Evolutionary conservation across 2,113 vertebrate species (phyloP).

Genomic region (Felis chaus): DNA sequence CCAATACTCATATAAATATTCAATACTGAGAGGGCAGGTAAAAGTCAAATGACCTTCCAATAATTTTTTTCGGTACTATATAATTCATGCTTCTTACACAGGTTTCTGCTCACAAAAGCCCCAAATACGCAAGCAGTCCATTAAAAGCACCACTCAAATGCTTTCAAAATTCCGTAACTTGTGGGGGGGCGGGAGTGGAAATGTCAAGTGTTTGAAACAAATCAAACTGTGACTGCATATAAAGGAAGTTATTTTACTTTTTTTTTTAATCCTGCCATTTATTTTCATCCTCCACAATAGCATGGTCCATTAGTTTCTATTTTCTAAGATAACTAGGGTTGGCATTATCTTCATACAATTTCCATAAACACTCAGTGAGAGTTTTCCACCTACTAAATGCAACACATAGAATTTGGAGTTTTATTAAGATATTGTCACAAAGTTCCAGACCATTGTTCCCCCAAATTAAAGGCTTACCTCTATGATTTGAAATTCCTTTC

Average conservation of each 20-base stretch:
- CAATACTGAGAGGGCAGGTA: background rate
- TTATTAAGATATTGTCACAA: slow-evolving; percentile 38
- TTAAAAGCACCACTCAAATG: slow-evolving; percentile 15
- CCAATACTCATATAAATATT: background rate
- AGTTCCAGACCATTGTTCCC: slow-evolving; percentile 7
- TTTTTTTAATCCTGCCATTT: background rate
- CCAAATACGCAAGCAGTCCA: background rate
- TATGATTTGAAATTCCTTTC: background rate
- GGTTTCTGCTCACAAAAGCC: background rate
- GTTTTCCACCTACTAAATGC: slow-evolving; percentile 14
- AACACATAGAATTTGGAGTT: slow-evolving; percentile 23
- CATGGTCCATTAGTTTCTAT: slow-evolving; percentile 39
- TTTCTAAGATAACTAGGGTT: background rate
- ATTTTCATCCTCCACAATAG: background rate
- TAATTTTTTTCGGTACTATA: slow-evolving; percentile 17
- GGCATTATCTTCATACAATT: slow-evolving; percentile 11
- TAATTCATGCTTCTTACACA: background rate
- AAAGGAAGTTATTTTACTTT: background rate
- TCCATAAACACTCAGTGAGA: background rate
- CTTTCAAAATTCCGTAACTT: slow-evolving; percentile 1
- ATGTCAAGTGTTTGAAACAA: background rate
- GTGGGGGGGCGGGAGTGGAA: background rate
- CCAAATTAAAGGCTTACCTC: background rate
- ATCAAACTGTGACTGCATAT: background rate
- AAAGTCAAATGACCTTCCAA: background rate